Base-by-base conservation (phyloP, 2,888 invertebrate species). In the Xylocampa areola region DNA sequence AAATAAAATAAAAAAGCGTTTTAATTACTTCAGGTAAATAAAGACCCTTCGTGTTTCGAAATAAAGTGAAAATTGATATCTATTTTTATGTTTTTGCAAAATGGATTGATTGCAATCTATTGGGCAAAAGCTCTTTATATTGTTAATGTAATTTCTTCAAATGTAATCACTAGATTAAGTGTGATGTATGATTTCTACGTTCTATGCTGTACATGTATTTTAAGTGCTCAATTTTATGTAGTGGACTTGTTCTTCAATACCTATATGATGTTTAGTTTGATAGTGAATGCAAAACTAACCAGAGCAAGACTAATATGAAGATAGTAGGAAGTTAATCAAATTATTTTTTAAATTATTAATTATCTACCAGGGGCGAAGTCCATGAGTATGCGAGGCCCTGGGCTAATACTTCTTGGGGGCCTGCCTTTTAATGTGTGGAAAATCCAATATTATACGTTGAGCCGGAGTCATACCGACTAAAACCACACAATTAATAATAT, bases 171-270 rank as follows among this genome's bases (percentile, higher is more conserved):
- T 65, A 55, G 45, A 37, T 53, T 59, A 68, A 55, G 59, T 27
- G 36, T 57, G 32, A 50, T 49, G 19, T 50, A 63, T 66, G 19
- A 50, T 62, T 71, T 71, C 11, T 16, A n/a, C 49, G 32, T 48
- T 53, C 37, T 53, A 40, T 8, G 54, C 62, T 54, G 6, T 45
- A 27, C n/a, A 21, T 41, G 37, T 68, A 60, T 59, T 73, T n/a
- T 67, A 52, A 43, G 72, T 63, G 80, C 80, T 80, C 81, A 80
- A 80, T 79, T 80, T 78, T 78, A 47, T 58, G 59, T 80, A 80
- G 79, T 44, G 19, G 29, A 45, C 44, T 53, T 60, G 29, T 44
- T 52, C 53, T 47, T 36, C 17, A n/a, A 16, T 32, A 40, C n/a
- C n/a, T n/a, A n/a, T n/a, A n/a, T n/a, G n/a, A 33, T 21, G 23